Conservation (phyloP, 2,888 invertebrate species). For the Nysson spinosus region DNA sequence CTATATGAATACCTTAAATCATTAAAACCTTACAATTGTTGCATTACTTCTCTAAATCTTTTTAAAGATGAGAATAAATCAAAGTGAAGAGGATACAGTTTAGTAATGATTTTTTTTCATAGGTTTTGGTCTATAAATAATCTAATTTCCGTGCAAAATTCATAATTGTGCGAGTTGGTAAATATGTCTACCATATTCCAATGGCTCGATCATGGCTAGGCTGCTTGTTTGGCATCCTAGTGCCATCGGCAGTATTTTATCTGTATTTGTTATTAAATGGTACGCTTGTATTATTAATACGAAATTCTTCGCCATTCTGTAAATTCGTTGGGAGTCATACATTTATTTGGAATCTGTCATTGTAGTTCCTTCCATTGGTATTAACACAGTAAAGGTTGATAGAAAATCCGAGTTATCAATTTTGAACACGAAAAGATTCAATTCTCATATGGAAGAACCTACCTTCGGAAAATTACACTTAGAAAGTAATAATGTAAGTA, state of each 20-base stretch:
- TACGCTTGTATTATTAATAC: too few species aligned
- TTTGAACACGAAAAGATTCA: constrained; percentile 5
- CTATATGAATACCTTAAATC: too few species aligned
- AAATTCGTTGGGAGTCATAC: too few species aligned
- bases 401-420: constrained; percentile 31
- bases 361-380: constrained; percentile 49
- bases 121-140: constrained; percentile 20
- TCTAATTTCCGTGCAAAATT: constrained; percentile 19
- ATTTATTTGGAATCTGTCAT: constrained; percentile 15
- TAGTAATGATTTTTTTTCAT: constrained; percentile 23
- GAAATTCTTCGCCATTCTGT: too few species aligned
- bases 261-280: constrained; percentile 71
- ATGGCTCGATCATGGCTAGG: constrained; percentile 74
- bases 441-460: constrained; percentile 13
- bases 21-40: too few species aligned
- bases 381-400: constrained; percentile 26
- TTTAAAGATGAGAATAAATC: too few species aligned
- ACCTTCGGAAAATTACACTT: constrained; percentile 8
- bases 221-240: constrained; percentile 64
- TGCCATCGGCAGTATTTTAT: constrained; percentile 62
- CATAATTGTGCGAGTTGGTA: constrained; percentile 59
- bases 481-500: constrained; percentile 48
- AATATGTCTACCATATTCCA: constrained; percentile 67
- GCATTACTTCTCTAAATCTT: too few species aligned
- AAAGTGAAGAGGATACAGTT: too few species aligned